phyloP scores from a whole-genome alignment of 2,797 vertebrate species.

The Spheniscus humboldti region DNA sequence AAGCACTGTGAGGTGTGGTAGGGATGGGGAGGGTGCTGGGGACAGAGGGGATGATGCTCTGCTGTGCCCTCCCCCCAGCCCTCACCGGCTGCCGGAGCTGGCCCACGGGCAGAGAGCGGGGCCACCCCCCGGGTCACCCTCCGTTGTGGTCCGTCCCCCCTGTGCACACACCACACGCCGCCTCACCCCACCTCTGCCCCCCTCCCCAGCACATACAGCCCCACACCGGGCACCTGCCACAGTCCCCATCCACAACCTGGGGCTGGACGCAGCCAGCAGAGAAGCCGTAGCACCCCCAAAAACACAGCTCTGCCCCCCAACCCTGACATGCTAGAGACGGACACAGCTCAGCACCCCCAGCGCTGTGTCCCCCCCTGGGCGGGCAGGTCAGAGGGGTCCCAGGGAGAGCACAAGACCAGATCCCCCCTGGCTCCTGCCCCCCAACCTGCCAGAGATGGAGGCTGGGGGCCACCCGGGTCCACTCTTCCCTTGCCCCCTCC shows the following conservation, averaged over 20 bases:
- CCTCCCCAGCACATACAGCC: not conserved
- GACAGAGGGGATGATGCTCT: not conserved
- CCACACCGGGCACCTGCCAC: not conserved
- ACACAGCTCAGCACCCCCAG: not conserved
- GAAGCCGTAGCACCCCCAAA: not conserved
- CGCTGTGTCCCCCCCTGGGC: not conserved
- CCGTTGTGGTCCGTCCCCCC: not conserved
- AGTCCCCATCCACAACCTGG: not conserved
- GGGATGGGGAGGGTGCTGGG: conserved; percentile 1
- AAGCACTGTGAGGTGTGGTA: conserved; percentile 96
- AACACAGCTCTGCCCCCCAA: not conserved
- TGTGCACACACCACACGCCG: not conserved
- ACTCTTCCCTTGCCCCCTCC: not conserved
- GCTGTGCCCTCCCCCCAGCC: not conserved
- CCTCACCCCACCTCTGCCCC: not conserved
- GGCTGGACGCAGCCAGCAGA: not conserved
- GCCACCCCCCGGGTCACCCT: not conserved
- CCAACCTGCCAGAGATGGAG: not conserved
- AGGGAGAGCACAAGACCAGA: not conserved
- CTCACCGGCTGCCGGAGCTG: not conserved
- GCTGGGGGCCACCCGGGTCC: not conserved
- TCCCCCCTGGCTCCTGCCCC: not conserved
- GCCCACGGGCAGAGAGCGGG: not conserved
- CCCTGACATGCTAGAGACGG: not conserved
- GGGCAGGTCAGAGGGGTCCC: not conserved